Base-by-base conservation (phyloP, 2,797 vertebrate genomes). In the Peromyscus nudipes region DNA sequence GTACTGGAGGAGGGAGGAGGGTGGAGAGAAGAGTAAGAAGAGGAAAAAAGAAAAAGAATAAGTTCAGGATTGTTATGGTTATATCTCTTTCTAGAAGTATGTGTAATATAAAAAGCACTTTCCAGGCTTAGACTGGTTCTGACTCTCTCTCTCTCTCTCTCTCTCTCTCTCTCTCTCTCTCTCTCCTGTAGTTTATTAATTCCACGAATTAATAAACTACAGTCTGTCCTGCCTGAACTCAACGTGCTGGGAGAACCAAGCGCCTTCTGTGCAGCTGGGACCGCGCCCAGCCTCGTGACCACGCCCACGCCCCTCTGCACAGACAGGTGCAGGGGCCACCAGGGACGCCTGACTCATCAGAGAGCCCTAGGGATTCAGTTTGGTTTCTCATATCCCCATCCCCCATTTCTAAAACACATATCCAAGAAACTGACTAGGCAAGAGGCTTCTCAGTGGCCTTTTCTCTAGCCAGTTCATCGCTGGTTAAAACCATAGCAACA, bases 221-320 rank as follows among this genome's bases (percentile, higher is more conserved):
- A 4, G 2, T n/a, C 8, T 0, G 4, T 8, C 46, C 6, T 3
- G n/a, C n/a, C n/a, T 1, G 2, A 77, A 21, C 37, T 4, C 1
- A n/a, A 65, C 17, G 64, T 87, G 12, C 8, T 0, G 3, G 2
- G 85, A 80, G 76, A 55, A 4, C 5, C 8, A 4, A 34, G 16
- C 6, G n/a, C n/a, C 29, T 19, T 52, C 27, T 1, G 0, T 14
- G 25, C 7, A 5, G 5, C 19, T 46, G 40, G 71, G 73, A 73
- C 27, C 11, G 4, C 1, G 55, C 52, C 69, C 13, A 29, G 25
- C n/a, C 10, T 7, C 2, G 11, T 46, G 29, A 14, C 55, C 75
- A 60, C 21, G 4, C 13, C 76, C 23, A 10, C 14, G 3, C 0
- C 21, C 25, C 81, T 73, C 49, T 0, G 1, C 40, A 23, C 76